A percentile compares a stretch with the other conserved stretches of the same genome.
Evolutionary conservation across 2,888 invertebrate species (phyloP).

Genomic region (Phaonia tiefii): DNA sequence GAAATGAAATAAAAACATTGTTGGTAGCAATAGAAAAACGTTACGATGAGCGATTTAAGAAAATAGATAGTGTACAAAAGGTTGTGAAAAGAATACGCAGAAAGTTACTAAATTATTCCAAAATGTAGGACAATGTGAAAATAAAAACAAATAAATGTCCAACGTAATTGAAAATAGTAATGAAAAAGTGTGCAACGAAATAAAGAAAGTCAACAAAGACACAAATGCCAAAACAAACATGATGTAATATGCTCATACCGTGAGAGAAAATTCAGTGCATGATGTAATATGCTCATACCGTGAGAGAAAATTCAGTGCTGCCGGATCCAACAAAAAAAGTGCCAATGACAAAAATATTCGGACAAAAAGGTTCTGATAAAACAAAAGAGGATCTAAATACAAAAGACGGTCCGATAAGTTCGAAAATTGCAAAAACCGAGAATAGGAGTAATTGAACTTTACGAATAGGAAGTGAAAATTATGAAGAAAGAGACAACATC

Average conservation of each 20-base stretch:
- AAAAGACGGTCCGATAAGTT: too few relatives aligned
- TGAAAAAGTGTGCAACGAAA: slow-evolving; percentile 21
- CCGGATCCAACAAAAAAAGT: not conserved
- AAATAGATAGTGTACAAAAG: too few relatives aligned
- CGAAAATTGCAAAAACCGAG: too few relatives aligned
- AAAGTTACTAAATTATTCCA: too few relatives aligned
- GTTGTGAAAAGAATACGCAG: too few relatives aligned
- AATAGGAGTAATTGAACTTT: too few relatives aligned
- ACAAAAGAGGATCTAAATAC: too few relatives aligned
- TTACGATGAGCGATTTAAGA: too few relatives aligned
- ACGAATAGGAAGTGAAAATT: too few relatives aligned
- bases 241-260: not conserved
- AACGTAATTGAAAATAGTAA: slow-evolving; percentile 19
- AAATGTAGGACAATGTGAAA: slow-evolving; percentile 14
- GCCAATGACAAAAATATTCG: not conserved
- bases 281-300: not conserved
- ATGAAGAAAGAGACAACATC: too few relatives aligned
- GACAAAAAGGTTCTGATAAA: not conserved
- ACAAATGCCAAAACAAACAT: slow-evolving; percentile 2
- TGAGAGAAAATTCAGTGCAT: not conserved
- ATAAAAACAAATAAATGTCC: slow-evolving; percentile 34
- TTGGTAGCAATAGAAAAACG: slow-evolving; percentile 27
- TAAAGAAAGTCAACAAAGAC: slow-evolving; percentile 4
- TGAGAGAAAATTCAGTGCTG: not conserved
- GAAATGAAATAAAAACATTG: slow-evolving; percentile 26